Evolutionary conservation across 2,888 invertebrate species (phyloP).

Genomic region (Peribatodes rhomboidaria): DNA sequence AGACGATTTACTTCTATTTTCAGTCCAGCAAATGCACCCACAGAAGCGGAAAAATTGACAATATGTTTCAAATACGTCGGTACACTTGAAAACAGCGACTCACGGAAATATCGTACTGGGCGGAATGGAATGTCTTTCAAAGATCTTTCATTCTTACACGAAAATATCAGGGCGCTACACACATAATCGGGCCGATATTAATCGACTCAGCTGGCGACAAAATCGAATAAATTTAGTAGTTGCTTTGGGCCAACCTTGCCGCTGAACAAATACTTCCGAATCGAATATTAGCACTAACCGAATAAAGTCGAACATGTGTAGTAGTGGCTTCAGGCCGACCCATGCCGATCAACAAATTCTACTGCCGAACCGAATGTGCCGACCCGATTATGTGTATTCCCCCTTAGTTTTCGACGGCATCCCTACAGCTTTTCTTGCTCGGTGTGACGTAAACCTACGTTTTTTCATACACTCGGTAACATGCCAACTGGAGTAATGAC

Average conservation of each 20-base stretch:
- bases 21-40: conserved; percentile 23
- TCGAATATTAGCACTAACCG: too few relatives aligned
- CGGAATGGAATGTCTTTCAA: conserved; percentile 23
- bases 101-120: conserved; percentile 24
- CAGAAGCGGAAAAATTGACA: conserved; percentile 20
- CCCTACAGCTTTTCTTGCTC: conserved; percentile 8
- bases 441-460: conserved; percentile 10
- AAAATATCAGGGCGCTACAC: too few relatives aligned
- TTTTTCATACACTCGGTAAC: conserved; percentile 13
- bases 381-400: too few relatives aligned
- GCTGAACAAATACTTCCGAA: too few relatives aligned
- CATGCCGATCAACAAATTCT: too few relatives aligned
- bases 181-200: too few relatives aligned
- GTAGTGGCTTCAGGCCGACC: too few relatives aligned
- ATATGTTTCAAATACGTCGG: conserved; percentile 22
- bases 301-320: too few relatives aligned
- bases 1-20: conserved; percentile 16
- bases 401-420: background rate
- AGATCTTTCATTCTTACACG: conserved; percentile 19
- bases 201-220: too few relatives aligned
- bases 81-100: conserved; percentile 6
- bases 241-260: too few relatives aligned
- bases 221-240: too few relatives aligned
- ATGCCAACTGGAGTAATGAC: conserved; percentile 18
- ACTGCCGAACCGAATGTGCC: too few relatives aligned